Percentiles rank a stretch among this genome's conserved stretches.
phyloP scores from a whole-genome alignment of 2,113 vertebrate genomes.

The Cyphomyrus plagiostoma region DNA sequence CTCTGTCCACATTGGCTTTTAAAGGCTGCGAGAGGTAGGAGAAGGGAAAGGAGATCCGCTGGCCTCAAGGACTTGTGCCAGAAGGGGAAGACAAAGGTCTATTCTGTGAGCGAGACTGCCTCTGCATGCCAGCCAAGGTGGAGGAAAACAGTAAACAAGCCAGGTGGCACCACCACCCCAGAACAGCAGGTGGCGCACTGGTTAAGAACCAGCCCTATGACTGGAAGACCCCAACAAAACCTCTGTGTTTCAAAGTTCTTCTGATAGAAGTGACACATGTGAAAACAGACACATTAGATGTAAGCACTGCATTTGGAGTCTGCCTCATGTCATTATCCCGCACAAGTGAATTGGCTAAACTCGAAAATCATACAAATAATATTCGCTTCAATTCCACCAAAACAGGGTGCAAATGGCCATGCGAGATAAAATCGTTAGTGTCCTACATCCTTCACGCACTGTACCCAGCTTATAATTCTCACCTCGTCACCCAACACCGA shows the following conservation, averaged over 20 bases:
- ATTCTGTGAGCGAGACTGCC: neutral
- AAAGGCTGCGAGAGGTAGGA: neutral
- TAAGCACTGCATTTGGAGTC: neutral
- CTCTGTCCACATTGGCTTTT: constrained; percentile 2
- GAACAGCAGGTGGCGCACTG: neutral
- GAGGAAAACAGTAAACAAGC: neutral
- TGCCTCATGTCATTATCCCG: neutral
- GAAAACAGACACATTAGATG: neutral
- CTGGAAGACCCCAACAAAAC: neutral
- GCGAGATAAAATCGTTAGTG: neutral
- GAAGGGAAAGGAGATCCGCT: neutral
- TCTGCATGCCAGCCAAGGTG: neutral
- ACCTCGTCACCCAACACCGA: neutral
- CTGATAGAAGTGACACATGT: neutral
- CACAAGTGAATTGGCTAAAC: neutral
- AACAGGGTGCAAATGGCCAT: neutral
- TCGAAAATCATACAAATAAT: neutral
- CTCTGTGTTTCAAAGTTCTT: neutral
- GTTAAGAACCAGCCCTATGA: neutral
- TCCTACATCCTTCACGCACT: neutral
- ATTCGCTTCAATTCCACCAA: neutral
- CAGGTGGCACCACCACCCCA: neutral
- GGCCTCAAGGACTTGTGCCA: neutral
- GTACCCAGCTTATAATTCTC: neutral
- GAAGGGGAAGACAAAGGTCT: neutral